A percentile compares a stretch with the other conserved stretches of the same genome.
Conservation (phyloP, 2,797 vertebrate species). For the Crenichthys baileyi region DNA sequence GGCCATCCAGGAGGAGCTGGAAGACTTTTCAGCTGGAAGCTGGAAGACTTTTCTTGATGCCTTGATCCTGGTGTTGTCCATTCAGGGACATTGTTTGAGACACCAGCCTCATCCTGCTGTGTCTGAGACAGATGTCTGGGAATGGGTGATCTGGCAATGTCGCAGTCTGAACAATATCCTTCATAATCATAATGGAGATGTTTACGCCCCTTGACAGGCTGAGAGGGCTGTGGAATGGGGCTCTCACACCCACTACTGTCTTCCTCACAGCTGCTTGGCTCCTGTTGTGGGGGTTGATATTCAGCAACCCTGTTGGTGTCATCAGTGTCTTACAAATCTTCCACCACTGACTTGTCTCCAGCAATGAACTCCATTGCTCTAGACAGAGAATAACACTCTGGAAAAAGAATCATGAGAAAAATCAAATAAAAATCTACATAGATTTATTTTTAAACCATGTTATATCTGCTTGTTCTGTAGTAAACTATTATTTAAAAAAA, state of each 20-base stretch:
- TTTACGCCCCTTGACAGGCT: slow-evolving; percentile 6
- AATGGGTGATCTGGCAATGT: too few species aligned
- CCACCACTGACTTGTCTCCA: neutral
- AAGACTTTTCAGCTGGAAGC: too few species aligned
- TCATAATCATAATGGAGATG: neutral
- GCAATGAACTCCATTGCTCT: neutral
- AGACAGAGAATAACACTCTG: neutral
- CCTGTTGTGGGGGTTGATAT: neutral
- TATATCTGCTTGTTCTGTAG: neutral
- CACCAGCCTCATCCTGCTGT: too few species aligned
- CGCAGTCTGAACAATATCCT: too few species aligned
- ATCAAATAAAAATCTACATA: neutral
- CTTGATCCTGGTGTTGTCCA: too few species aligned
- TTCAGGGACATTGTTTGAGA: too few species aligned
- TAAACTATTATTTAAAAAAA: neutral
- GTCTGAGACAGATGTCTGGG: too few species aligned
- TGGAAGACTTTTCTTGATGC: too few species aligned
- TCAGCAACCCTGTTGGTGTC: neutral
- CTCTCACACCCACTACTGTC: neutral
- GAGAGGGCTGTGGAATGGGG: slow-evolving; percentile 4
- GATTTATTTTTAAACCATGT: neutral
- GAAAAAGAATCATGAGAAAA: neutral
- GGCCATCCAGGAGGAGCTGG: too few species aligned
- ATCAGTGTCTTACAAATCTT: neutral
- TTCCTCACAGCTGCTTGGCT: slow-evolving; percentile 11